phyloP scores from a whole-genome alignment of 2,113 vertebrate genomes.

The Peucedramus taeniatus region DNA sequence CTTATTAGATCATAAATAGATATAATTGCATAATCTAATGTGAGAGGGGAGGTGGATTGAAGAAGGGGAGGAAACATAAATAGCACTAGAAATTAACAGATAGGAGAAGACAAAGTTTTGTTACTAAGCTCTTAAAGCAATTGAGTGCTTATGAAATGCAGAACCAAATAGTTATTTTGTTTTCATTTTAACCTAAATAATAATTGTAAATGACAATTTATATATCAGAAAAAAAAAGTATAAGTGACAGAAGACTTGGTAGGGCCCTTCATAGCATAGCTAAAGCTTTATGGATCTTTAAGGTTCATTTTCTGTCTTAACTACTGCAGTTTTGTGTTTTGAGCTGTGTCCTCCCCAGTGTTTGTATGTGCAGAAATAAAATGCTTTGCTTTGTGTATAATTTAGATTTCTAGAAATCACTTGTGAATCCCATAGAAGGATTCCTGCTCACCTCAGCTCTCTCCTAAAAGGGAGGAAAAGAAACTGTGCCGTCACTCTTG shows the following conservation, averaged over 20 bases:
- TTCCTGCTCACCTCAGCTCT: neutral
- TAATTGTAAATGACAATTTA: neutral
- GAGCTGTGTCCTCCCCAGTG: neutral
- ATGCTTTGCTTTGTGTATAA: neutral
- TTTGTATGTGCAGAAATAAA: neutral
- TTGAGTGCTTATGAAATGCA: neutral
- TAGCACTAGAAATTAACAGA: neutral
- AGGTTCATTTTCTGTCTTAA: neutral
- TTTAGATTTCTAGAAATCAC: neutral
- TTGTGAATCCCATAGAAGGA: neutral
- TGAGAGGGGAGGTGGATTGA: neutral
- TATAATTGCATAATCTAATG: neutral
- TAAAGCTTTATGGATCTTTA: neutral
- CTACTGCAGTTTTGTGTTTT: neutral
- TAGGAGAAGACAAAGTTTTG: neutral
- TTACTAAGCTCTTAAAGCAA: neutral
- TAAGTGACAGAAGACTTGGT: neutral
- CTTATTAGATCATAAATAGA: neutral
- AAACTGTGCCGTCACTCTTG: neutral
- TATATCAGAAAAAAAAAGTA: neutral
- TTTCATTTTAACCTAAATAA: neutral
- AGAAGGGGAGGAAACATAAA: neutral
- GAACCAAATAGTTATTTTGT: neutral
- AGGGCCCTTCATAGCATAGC: neutral
- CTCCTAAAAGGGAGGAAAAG: neutral